These are phyloP conservation scores for Falcunculus frontatus DNA, from an alignment of 2,113 vertebrate genomes.

Conservation along the genomic window DNA sequence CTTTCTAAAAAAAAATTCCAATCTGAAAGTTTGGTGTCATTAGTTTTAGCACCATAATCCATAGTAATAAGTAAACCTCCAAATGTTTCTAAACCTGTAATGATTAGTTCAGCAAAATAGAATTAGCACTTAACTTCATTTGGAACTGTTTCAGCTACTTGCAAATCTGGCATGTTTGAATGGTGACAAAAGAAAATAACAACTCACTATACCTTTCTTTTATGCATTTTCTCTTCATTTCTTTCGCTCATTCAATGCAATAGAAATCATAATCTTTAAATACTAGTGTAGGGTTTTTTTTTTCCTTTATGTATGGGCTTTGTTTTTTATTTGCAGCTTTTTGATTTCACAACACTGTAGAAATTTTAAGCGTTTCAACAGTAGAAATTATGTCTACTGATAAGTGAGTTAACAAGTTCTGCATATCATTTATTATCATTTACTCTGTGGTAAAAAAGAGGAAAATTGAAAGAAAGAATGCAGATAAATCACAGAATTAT, in stretches of 20 bases:
- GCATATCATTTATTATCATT: background rate
- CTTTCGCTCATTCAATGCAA: background rate
- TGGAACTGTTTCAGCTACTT: background rate
- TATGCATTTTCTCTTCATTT: background rate
- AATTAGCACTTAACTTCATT: background rate
- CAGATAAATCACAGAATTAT: background rate
- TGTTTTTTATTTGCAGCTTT: background rate
- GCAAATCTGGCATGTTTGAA: background rate
- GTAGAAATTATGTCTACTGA: background rate
- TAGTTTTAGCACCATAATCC: background rate
- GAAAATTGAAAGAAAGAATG: background rate
- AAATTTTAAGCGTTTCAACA: background rate
- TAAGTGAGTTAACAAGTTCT: background rate
- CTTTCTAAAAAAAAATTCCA: background rate
- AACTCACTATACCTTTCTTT: background rate
- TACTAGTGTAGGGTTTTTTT: background rate
- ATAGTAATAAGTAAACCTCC: background rate
- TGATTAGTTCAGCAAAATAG: background rate
- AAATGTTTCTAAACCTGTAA: background rate
- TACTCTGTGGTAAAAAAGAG: background rate
- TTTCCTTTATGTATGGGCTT: accelerated
- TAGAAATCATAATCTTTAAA: background rate
- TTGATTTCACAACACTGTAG: background rate
- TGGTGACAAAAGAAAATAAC: background rate
- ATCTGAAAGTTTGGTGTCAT: background rate